Percentiles rank a stretch among this genome's conserved stretches.
These are phyloP conservation scores for Automeris io DNA, from an alignment of 2,888 invertebrate genomes.

Conservation along the genomic window DNA sequence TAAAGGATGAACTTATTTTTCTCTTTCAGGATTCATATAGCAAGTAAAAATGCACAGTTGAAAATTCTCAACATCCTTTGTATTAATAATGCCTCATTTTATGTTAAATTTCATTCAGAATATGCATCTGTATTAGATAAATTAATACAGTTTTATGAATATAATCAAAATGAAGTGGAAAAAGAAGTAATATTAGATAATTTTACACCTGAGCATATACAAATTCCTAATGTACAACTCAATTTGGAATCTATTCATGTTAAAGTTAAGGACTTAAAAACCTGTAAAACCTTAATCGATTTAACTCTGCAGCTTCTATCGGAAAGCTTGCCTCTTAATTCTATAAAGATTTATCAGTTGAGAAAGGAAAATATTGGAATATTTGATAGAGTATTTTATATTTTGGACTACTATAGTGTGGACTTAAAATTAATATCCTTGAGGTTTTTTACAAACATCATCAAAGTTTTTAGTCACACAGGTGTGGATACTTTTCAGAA, in stretches of 20 bases:
- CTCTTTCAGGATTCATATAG: conserved; percentile 64
- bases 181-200: conserved; percentile 45
- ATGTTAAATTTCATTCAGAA: conserved; percentile 61
- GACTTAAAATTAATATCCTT: conserved; percentile 50
- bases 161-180: conserved; percentile 20
- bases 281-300: conserved; percentile 50
- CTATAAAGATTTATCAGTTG: conserved; percentile 36
- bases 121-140: conserved; percentile 59
- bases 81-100: conserved; percentile 68
- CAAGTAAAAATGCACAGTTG: conserved; percentile 74
- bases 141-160: conserved; percentile 59
- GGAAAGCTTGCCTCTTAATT: conserved; percentile 48
- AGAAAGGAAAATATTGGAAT: conserved; percentile 28
- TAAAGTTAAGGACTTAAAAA: conserved; percentile 40
- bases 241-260: conserved; percentile 62
- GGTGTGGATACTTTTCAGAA: conserved; percentile 35
- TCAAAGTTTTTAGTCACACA: conserved; percentile 41
- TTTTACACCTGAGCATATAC: conserved; percentile 59
- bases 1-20: too few species aligned
- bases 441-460: conserved; percentile 48
- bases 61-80: conserved; percentile 73
- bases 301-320: conserved; percentile 50
- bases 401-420: conserved; percentile 51
- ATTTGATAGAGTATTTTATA: conserved; percentile 36
- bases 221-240: conserved; percentile 49